phyloP scores from a whole-genome alignment of 2,888 invertebrate genomes.

The Harmothoe impar region DNA sequence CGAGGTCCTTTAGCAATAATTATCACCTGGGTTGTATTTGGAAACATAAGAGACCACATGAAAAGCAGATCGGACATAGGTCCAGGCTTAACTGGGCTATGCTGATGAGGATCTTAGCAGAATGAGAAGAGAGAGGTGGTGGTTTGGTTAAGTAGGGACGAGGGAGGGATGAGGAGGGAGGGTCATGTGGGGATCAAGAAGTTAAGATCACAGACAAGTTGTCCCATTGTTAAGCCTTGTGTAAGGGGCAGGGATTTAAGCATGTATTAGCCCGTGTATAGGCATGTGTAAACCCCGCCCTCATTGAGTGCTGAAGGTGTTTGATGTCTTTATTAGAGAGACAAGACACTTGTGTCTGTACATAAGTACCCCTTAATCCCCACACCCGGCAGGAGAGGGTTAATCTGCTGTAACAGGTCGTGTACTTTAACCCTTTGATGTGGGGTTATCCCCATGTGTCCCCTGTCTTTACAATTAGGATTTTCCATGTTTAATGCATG shows the following conservation, averaged over 20 bases:
- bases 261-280: neutral
- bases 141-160: neutral
- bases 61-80: too few relatives aligned
- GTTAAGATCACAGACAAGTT: conserved; percentile 26
- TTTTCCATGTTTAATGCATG: too few relatives aligned
- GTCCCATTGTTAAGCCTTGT: neutral
- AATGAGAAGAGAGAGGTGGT: neutral
- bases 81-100: too few relatives aligned
- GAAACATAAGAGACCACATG: too few relatives aligned
- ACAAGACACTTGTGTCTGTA: neutral
- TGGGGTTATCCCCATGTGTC: too few relatives aligned
- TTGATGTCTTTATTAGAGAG: neutral
- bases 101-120: neutral
- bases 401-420: too few relatives aligned
- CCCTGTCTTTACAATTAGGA: too few relatives aligned
- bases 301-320: neutral
- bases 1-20: too few relatives aligned
- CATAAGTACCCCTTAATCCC: neutral
- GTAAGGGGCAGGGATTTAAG: neutral
- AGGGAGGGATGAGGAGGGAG: neutral
- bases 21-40: too few relatives aligned
- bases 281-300: neutral
- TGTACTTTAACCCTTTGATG: too few relatives aligned
- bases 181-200: neutral
- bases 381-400: too few relatives aligned